A percentile compares a stretch with the other conserved stretches of the same genome.
These are phyloP conservation scores for Rhaphigaster nebulosa DNA, from an alignment of 2,888 invertebrate species.

Conservation along the genomic window DNA sequence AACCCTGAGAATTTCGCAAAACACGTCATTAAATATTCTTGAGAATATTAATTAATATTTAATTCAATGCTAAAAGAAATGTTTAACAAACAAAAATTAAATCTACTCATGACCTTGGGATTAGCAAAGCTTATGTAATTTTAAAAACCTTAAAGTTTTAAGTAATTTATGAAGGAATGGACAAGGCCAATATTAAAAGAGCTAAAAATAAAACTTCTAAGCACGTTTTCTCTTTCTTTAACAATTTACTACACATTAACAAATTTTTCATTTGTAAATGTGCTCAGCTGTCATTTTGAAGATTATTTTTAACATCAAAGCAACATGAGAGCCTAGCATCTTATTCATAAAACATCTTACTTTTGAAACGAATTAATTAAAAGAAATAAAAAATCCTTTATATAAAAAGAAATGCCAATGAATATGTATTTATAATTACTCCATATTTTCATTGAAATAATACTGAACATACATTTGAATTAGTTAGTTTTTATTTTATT, in stretches of 20 bases:
- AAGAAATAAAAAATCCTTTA: too few species aligned
- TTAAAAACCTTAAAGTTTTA: not conserved
- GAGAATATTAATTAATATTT: too few species aligned
- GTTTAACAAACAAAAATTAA: too few species aligned
- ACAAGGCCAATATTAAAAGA: conserved; percentile 22
- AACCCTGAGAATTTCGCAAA: too few species aligned
- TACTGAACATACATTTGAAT: too few species aligned
- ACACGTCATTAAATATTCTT: too few species aligned
- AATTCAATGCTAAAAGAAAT: too few species aligned
- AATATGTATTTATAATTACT: too few species aligned
- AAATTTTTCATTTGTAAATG: not conserved
- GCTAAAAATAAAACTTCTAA: conserved; percentile 24
- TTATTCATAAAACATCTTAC: not conserved
- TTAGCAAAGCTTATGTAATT: not conserved
- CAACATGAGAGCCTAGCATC: not conserved
- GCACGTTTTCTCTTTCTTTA: not conserved
- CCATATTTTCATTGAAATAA: too few species aligned
- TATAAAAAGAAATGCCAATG: too few species aligned
- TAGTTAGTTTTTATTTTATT: too few species aligned
- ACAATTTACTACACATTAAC: not conserved
- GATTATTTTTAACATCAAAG: not conserved
- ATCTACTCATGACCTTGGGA: not conserved
- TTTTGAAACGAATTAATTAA: too few species aligned
- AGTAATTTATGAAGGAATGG: not conserved
- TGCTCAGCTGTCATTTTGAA: not conserved